These are phyloP conservation scores for Phoebastria nigripes DNA, from an alignment of 2,797 vertebrate genomes.

Conservation along the genomic window DNA sequence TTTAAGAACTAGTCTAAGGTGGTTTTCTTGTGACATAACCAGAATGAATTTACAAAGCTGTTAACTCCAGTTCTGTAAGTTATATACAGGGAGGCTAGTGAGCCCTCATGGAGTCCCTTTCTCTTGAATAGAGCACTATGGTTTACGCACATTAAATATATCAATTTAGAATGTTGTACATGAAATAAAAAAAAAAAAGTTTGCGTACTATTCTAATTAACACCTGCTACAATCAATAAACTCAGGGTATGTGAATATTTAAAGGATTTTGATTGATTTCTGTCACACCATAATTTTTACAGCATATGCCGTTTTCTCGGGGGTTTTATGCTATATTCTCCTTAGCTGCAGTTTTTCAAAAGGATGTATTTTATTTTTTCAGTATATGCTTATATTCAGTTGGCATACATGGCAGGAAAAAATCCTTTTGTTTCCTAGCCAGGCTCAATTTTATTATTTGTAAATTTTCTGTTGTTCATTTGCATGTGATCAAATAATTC, in stretches of 20 bases:
- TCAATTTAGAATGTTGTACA: neutral
- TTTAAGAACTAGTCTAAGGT: neutral
- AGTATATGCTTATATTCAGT: neutral
- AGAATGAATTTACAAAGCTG: neutral
- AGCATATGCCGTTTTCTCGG: neutral
- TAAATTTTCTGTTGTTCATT: neutral
- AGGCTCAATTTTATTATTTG: neutral
- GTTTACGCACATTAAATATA: neutral
- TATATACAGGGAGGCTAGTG: neutral
- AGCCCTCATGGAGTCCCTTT: neutral
- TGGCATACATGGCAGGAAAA: neutral
- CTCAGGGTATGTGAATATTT: neutral
- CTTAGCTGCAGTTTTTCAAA: neutral
- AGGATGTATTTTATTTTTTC: neutral
- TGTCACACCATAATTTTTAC: neutral
- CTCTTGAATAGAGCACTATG: neutral
- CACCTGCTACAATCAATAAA: neutral
- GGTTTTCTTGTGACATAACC: neutral
- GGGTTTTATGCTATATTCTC: neutral
- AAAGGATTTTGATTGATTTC: neutral
- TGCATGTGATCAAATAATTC: neutral
- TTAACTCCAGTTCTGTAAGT: neutral
- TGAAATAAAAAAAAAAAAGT: neutral
- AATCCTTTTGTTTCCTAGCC: neutral
- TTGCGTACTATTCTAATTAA: neutral